Evolutionary conservation across 1,140 invertebrate genomes (phyloP), one percentile per base, ranked within the genome.

Genomic region (Anastatus disparis): DNA sequence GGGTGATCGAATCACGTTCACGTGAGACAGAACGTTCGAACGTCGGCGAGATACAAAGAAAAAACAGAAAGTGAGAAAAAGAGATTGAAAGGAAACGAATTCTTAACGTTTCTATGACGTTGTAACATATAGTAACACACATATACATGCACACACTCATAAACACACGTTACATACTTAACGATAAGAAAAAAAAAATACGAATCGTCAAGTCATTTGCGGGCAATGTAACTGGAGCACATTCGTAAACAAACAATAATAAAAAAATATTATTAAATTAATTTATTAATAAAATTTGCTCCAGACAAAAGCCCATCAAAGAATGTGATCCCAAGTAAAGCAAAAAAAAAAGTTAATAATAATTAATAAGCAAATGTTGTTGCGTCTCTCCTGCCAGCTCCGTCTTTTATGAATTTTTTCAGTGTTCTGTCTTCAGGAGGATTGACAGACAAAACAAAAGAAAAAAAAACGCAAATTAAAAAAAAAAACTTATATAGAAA

Each of bases 1-100:
- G 68, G 68, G 52, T 70, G 68, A 70, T 70, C 68, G 68, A 64
- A 70, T 70, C 52, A 70, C 68, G 52, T 70, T 64, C 68, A 64
- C 68, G 68, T 70, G 68, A 70, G 58, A 70, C 59, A 61, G 59
- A 58, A 70, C 38, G 40, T 70, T 64, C 68, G 12, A 56, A 56
- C 42, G 50, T 50, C 68, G 40, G 48, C 68, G 61, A 70, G 58
- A 69, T 38, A 69, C 58, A 70, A 35, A 44, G 50, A 69, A 59
- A 46, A 63, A 46, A 52, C 40, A 59, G 66, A 69, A 59, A 38
- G 10, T 4, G 22, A 22, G 55, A 35, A 10, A 50, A 24, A 63
- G 50, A 55, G 35, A 69, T 50, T 35, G 29, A 59, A 22, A 29
- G 31, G 53, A 56, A 35, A 50, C 29, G n/a, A 70, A 64, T 6